phyloP scores from a whole-genome alignment of 2,888 invertebrate species.

The Cephus spinipes region DNA sequence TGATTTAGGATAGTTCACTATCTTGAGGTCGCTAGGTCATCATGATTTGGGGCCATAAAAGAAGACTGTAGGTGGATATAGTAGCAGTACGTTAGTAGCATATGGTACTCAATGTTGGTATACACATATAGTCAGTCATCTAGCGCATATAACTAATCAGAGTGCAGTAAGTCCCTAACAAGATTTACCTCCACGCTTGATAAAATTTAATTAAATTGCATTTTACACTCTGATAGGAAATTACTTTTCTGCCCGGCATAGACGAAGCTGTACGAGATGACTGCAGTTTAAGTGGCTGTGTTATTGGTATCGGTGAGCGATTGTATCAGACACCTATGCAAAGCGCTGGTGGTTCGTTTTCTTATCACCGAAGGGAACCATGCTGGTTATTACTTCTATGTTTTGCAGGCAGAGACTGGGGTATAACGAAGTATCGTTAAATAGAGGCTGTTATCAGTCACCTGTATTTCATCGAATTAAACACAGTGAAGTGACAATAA shows the following conservation, averaged over 20 bases:
- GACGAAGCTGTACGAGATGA: conserved; percentile 17
- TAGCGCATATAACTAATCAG: neutral
- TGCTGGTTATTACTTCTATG: neutral
- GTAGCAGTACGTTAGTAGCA: neutral
- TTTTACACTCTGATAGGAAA: conserved; percentile 43
- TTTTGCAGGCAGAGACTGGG: neutral
- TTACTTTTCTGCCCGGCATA: conserved; percentile 44
- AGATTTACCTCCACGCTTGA: conserved; percentile 36
- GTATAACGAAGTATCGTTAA: neutral
- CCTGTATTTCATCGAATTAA: neutral
- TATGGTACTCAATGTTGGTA: neutral
- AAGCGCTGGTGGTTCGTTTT: neutral
- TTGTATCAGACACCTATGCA: conserved; percentile 25
- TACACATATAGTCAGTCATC: neutral
- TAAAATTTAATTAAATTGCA: conserved; percentile 51
- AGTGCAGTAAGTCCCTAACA: conserved; percentile 24
- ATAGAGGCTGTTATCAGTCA: neutral
- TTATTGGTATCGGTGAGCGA: conserved; percentile 27
- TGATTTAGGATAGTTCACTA: neutral
- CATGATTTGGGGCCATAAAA: conserved; percentile 37
- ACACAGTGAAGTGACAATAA: neutral
- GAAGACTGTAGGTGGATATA: neutral
- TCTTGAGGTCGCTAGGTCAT: conserved; percentile 37
- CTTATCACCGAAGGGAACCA: conserved; percentile 20
- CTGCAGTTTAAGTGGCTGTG: conserved; percentile 20